Evolutionary conservation across 2,113 vertebrate species (phyloP).

Genomic region (Herpetotheres cachinnans): DNA sequence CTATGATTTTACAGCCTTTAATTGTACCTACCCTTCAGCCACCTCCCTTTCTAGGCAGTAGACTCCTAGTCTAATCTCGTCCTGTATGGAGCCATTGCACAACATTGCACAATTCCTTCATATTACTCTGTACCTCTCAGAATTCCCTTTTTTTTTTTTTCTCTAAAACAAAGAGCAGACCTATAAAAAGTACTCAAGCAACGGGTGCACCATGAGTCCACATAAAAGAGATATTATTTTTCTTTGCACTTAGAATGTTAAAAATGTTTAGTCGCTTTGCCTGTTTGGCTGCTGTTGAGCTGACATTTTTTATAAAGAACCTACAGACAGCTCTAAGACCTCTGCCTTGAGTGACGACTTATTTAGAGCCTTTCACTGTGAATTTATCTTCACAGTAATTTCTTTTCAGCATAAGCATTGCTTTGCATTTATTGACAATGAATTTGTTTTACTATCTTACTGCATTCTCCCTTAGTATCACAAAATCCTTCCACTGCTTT

Average conservation of each 20-base stretch:
- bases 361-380: neutral
- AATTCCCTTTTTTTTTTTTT: neutral
- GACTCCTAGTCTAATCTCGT: neutral
- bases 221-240: neutral
- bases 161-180: neutral
- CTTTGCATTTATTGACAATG: neutral
- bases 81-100: neutral
- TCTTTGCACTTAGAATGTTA: neutral
- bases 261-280: neutral
- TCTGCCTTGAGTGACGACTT: neutral
- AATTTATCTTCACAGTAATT: neutral
- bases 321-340: neutral
- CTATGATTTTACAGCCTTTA: neutral
- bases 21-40: neutral
- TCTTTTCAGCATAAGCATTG: neutral
- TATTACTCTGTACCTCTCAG: neutral
- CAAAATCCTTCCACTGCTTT: neutral
- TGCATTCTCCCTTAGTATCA: neutral
- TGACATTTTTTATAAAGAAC: neutral
- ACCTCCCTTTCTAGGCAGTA: neutral
- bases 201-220: neutral
- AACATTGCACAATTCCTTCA: neutral
- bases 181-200: neutral
- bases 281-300: neutral
- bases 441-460: neutral